phyloP scores from a whole-genome alignment of 2,888 invertebrate genomes.

The Noctua comes region DNA sequence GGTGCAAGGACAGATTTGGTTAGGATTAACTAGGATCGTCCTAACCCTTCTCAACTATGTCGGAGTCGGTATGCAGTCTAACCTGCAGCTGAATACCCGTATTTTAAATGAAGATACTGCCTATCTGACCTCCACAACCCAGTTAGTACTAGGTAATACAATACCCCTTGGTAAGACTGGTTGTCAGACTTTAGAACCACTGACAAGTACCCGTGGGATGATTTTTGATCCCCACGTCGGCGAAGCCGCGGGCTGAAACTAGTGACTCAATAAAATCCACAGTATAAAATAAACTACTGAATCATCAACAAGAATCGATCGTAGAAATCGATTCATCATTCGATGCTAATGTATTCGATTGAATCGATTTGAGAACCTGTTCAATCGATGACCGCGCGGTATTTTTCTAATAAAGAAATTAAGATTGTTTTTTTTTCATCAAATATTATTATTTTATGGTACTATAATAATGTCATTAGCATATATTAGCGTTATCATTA shows the following conservation, averaged over 20 bases:
- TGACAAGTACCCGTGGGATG: background rate
- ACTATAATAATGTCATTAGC: slow-evolving; percentile 77
- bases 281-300: slow-evolving; percentile 64
- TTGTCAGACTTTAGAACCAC: background rate
- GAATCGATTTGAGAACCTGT: slow-evolving; percentile 75
- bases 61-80: background rate
- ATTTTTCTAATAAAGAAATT: slow-evolving; percentile 72
- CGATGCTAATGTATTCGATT: slow-evolving; percentile 77
- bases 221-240: background rate
- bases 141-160: background rate
- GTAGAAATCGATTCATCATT: slow-evolving; percentile 79
- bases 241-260: background rate
- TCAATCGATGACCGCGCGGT: slow-evolving; percentile 70
- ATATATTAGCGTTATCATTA: slow-evolving; percentile 63
- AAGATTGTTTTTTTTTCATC: slow-evolving; percentile 58
- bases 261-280: slow-evolving; percentile 52
- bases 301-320: slow-evolving; percentile 67
- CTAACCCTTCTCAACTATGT: background rate
- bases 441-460: slow-evolving; percentile 72
- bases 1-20: background rate
- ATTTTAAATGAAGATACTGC: background rate
- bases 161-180: background rate
- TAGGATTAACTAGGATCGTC: background rate
- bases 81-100: background rate
- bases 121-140: background rate